These are phyloP conservation scores for Penelope pileata DNA, from an alignment of 2,113 vertebrate species.

Conservation along the genomic window DNA sequence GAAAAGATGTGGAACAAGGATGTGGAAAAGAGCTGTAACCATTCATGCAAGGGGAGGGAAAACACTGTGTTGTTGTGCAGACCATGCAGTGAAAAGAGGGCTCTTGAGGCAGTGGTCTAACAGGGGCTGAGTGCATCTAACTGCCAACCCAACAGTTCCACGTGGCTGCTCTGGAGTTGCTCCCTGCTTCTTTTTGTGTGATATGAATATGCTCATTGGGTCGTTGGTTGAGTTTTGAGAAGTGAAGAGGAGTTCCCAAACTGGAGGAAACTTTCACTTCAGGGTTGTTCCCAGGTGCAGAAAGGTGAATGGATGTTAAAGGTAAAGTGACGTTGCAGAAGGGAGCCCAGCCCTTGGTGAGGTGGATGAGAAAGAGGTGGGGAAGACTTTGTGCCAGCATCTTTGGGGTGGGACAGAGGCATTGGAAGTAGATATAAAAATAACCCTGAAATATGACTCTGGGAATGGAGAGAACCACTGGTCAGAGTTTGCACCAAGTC, in stretches of 20 bases:
- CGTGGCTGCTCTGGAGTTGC: neutral
- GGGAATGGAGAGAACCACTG: neutral
- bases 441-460: neutral
- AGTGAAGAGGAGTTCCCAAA: neutral
- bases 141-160: neutral
- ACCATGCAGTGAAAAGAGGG: neutral
- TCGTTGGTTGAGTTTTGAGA: neutral
- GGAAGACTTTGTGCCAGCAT: neutral
- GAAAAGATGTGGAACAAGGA: neutral
- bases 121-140: neutral
- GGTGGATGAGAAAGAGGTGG: neutral
- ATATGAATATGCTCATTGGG: fast-evolving
- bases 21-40: neutral
- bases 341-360: neutral
- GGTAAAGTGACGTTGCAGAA: neutral
- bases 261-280: neutral
- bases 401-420: neutral
- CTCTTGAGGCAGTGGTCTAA: neutral
- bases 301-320: neutral
- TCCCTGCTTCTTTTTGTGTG: neutral
- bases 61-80: neutral
- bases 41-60: neutral
- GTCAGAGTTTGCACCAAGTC: neutral
- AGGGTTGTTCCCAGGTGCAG: neutral
- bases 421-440: neutral